These are phyloP conservation scores for Leucophenga varia DNA, from an alignment of 1,140 invertebrate species.

Conservation along the genomic window DNA sequence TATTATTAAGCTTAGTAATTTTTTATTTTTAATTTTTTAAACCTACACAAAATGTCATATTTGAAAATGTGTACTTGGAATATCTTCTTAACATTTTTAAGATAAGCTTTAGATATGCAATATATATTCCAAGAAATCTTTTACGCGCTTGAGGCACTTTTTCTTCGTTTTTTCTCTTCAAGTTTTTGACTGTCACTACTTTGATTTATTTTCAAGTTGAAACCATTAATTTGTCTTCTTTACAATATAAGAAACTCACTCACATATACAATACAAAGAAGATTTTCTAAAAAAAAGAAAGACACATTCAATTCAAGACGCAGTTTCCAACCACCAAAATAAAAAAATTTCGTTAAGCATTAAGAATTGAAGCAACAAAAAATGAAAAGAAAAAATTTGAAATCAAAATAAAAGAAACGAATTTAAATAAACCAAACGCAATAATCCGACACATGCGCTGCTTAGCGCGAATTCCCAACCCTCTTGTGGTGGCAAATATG, in stretches of 20 bases:
- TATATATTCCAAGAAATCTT: no score
- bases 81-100: no score
- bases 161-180: conserved; percentile 17
- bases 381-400: conserved; percentile 9
- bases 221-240: conserved; percentile 47
- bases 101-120: no score
- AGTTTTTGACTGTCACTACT: neutral
- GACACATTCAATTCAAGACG: neutral
- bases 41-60: no score
- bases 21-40: no score
- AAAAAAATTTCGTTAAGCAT: neutral
- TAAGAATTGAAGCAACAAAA: conserved; percentile 12
- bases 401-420: conserved; percentile 35
- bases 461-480: conserved; percentile 40
- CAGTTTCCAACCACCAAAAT: neutral
- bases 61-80: no score
- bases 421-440: conserved; percentile 36
- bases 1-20: conserved; percentile 26
- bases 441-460: conserved; percentile 51
- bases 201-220: conserved; percentile 8
- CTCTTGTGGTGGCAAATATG: no score
- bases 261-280: no score
- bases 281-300: no score
- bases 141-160: conserved; percentile 22
- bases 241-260: conserved; percentile 25